Conservation (phyloP, 2,888 invertebrate genomes). For the Cephus sareptanus region DNA sequence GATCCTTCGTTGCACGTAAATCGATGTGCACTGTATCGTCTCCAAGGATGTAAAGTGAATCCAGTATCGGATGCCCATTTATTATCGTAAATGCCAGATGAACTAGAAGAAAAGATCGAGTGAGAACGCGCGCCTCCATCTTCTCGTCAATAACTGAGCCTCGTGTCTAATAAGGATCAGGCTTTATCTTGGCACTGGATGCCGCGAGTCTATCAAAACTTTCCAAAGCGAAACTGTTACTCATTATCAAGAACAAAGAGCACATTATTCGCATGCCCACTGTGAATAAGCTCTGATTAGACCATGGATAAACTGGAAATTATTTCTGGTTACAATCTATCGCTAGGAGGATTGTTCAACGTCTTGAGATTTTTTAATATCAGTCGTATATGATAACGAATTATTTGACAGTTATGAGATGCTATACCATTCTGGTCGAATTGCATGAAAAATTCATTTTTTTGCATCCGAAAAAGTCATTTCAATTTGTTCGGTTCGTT, state of each 20-base stretch:
- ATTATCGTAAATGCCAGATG: not conserved
- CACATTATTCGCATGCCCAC: not conserved
- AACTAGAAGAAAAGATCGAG: not conserved
- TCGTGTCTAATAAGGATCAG: not conserved
- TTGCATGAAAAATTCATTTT: not conserved
- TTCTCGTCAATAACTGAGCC: conserved; percentile 1
- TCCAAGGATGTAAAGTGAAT: not conserved
- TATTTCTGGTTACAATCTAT: conserved; percentile 25
- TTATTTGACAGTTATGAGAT: not conserved
- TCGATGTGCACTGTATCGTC: not conserved
- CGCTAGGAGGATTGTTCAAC: conserved; percentile 7
- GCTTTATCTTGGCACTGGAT: not conserved
- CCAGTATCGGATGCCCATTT: not conserved
- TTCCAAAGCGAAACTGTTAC: not conserved
- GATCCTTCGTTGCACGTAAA: not conserved
- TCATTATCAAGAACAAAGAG: conserved; percentile 8
- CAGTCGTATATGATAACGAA: not conserved
- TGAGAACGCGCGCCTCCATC: conserved; percentile 6
- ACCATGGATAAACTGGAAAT: conserved; percentile 21
- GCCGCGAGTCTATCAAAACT: not conserved
- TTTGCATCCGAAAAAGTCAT: not conserved
- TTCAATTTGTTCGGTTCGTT: not conserved
- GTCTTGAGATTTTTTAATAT: not conserved
- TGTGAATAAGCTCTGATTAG: not conserved
- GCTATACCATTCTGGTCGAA: not conserved